A percentile compares a stretch with the other conserved stretches of the same genome.
Evolutionary conservation across 1,140 invertebrate species (phyloP).

Genomic region (Bombus terrestris): DNA sequence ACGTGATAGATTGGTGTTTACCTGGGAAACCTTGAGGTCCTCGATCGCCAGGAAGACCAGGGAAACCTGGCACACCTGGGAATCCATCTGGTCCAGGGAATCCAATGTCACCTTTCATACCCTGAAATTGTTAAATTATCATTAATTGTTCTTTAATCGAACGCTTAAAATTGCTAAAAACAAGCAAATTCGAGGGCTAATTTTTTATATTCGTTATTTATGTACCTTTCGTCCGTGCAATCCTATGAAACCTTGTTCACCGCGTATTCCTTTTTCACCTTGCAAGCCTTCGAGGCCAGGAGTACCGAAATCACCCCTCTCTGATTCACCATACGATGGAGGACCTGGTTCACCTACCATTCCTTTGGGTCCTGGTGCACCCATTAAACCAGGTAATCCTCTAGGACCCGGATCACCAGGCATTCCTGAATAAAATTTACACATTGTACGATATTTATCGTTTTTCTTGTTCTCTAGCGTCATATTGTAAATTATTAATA

Average conservation of each 20-base stretch:
- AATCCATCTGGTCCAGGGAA: constrained; percentile 83
- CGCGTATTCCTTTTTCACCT: constrained; percentile 82
- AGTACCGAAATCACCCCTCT: constrained; percentile 85
- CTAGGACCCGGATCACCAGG: constrained; percentile 77
- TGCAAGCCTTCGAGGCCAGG: constrained; percentile 83
- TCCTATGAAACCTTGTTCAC: constrained; percentile 82
- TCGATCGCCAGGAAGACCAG: constrained; percentile 85
- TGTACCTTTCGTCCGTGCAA: constrained; percentile 79
- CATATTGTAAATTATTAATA: too few species aligned
- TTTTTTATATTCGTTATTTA: too few species aligned
- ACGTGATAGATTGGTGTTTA: constrained; percentile 17
- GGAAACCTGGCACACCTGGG: constrained; percentile 83
- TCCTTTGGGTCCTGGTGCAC: constrained; percentile 85
- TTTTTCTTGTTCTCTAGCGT: too few species aligned
- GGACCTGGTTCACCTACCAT: constrained; percentile 85
- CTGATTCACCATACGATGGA: constrained; percentile 82
- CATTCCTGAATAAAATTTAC: constrained; percentile 63
- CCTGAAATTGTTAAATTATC: constrained; percentile 70
- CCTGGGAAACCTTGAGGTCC: constrained; percentile 87
- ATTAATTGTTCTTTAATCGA: not conserved
- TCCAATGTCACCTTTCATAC: constrained; percentile 83
- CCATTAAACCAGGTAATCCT: constrained; percentile 72
- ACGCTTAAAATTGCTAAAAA: not conserved
- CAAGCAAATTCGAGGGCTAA: too few species aligned
- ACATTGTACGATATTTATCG: too few species aligned